Percentiles rank a stretch among this genome's conserved stretches.
Evolutionary conservation across 2,888 invertebrate genomes (phyloP).

Genomic region (Anaspis maculata): DNA sequence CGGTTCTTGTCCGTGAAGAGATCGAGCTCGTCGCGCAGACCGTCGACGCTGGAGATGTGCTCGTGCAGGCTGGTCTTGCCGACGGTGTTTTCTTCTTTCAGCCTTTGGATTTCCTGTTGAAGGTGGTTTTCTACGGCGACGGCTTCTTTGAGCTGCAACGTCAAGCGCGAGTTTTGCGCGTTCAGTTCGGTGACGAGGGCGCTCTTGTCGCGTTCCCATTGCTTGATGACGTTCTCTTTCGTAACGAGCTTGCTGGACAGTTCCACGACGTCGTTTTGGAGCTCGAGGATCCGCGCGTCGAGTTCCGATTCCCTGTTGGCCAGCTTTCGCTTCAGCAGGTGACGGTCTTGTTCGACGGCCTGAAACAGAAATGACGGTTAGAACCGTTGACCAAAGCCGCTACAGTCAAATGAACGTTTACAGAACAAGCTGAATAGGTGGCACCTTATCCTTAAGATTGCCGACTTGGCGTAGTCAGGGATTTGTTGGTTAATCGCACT

Average conservation of each 20-base stretch:
- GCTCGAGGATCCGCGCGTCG: constrained; percentile 76
- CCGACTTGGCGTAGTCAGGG: too few species aligned
- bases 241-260: constrained; percentile 68
- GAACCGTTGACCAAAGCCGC: too few species aligned
- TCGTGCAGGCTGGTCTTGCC: constrained; percentile 57
- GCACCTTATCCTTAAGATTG: too few species aligned
- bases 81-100: constrained; percentile 77
- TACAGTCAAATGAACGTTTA: too few species aligned
- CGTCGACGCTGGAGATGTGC: constrained; percentile 81
- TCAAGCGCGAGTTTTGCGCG: constrained; percentile 74
- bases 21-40: constrained; percentile 80
- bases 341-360: constrained; percentile 90
- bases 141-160: constrained; percentile 78
- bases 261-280: constrained; percentile 80
- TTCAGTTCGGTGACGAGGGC: constrained; percentile 72
- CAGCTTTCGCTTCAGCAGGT: constrained; percentile 74
- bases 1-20: constrained; percentile 73
- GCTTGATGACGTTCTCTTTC: constrained; percentile 50
- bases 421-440: too few species aligned
- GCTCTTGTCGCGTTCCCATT: constrained; percentile 73
- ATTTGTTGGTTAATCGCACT: too few species aligned
- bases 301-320: constrained; percentile 82
- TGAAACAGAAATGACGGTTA: too few species aligned
- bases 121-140: constrained; percentile 72
- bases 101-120: constrained; percentile 67